Evolutionary conservation across 2,888 invertebrate species (phyloP).

Genomic region (Boloria euphrosyne): DNA sequence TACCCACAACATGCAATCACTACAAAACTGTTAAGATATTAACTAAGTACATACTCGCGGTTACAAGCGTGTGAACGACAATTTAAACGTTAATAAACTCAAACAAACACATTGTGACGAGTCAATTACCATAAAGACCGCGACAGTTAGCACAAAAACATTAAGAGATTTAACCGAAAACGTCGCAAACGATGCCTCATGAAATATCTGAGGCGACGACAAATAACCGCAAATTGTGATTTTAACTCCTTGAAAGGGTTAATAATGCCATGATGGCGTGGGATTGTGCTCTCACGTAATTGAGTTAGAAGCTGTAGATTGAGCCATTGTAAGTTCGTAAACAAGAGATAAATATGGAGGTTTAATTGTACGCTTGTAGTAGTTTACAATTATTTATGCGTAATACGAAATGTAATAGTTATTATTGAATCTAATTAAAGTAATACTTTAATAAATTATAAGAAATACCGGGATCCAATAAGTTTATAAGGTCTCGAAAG

Average conservation of each 20-base stretch:
- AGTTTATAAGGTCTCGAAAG: conserved; percentile 12
- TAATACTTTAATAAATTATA: too few species aligned
- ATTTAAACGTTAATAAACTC: conserved; percentile 41
- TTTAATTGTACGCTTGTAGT: conserved; percentile 25
- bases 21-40: conserved; percentile 11
- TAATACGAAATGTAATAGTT: background rate
- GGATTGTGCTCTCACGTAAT: conserved; percentile 69
- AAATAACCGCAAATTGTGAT: conserved; percentile 79
- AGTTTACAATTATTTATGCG: conserved; percentile 3
- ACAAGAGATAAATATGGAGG: conserved; percentile 20
- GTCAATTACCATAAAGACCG: conserved; percentile 58
- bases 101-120: conserved; percentile 45
- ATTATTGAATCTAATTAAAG: too few species aligned
- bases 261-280: conserved; percentile 70
- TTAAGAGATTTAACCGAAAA: conserved; percentile 64
- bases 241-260: conserved; percentile 78
- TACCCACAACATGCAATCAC: background rate
- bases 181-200: conserved; percentile 51
- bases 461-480: too few species aligned
- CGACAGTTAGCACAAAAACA: conserved; percentile 55
- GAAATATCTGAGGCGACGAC: conserved; percentile 61
- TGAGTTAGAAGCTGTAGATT: conserved; percentile 75
- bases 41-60: conserved; percentile 2
- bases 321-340: conserved; percentile 67
- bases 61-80: conserved; percentile 32